These are phyloP conservation scores for Stratiomys singularior DNA, from an alignment of 2,888 invertebrate genomes.

Conservation along the genomic window DNA sequence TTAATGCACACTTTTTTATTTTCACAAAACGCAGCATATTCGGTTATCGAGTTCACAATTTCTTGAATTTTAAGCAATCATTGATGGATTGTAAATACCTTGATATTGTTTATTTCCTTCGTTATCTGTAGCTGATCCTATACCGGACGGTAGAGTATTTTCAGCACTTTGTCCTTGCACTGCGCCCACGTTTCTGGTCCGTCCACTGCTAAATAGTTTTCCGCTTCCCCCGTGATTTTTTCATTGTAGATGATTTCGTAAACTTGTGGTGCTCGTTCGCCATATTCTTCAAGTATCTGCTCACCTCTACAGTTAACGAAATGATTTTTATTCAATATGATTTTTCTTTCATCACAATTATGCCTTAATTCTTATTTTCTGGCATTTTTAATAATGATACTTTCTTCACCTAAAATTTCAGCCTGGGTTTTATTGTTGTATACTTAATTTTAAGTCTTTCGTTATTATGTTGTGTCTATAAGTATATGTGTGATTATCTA, in stretches of 20 bases:
- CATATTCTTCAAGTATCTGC: not conserved
- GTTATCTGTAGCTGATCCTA: slow-evolving; percentile 8
- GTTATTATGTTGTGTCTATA: too few relatives aligned
- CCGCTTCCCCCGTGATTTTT: slow-evolving; percentile 18
- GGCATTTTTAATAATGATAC: too few relatives aligned
- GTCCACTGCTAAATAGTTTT: slow-evolving; percentile 7
- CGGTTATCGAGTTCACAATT: not conserved
- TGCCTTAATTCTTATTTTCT: too few relatives aligned
- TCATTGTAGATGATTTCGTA: slow-evolving; percentile 1
- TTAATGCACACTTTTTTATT: not conserved
- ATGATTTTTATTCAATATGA: too few relatives aligned
- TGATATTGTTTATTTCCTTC: not conserved
- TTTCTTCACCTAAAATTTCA: too few relatives aligned
- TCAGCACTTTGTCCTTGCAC: slow-evolving; percentile 1
- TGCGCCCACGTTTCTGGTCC: slow-evolving; percentile 3
- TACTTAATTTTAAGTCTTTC: too few relatives aligned
- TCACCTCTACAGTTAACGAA: too few relatives aligned
- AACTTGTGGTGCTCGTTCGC: not conserved
- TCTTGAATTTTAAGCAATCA: not conserved
- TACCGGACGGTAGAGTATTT: not conserved
- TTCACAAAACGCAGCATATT: not conserved
- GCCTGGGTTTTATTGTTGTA: too few relatives aligned
- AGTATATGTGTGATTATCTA: too few relatives aligned
- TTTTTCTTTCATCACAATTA: too few relatives aligned
- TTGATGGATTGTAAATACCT: not conserved